These are phyloP conservation scores for Laticauda colubrina DNA, from an alignment of 2,113 vertebrate species.

Conservation along the genomic window DNA sequence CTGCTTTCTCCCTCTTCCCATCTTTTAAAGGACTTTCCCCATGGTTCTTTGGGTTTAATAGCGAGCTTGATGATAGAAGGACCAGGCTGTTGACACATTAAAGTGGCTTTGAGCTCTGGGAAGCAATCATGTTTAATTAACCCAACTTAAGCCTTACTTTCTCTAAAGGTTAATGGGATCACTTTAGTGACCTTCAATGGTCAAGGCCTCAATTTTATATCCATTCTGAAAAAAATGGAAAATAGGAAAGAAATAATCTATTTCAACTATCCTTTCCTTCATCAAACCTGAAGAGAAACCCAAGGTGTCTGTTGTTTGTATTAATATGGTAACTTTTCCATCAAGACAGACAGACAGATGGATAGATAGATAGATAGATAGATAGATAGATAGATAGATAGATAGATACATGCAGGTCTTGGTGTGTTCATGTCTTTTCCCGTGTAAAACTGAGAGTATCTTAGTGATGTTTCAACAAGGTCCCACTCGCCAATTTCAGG, in stretches of 20 bases:
- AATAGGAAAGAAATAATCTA: constrained; percentile 55
- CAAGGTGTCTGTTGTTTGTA: constrained; percentile 11
- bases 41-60: neutral
- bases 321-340: neutral
- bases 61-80: constrained; percentile 8
- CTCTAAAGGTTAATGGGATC: constrained; percentile 66
- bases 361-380: neutral
- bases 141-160: constrained; percentile 68
- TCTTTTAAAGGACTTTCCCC: neutral
- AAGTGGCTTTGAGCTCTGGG: constrained; percentile 56
- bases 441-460: too few species aligned
- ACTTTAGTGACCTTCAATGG: constrained; percentile 70
- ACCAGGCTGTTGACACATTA: constrained; percentile 44
- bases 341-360: neutral
- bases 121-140: constrained; percentile 70
- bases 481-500: too few species aligned
- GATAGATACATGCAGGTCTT: too few species aligned
- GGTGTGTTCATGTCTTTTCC: too few species aligned
- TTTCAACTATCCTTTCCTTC: constrained; percentile 46
- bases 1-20: neutral
- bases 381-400: too few species aligned
- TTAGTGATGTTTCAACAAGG: too few species aligned
- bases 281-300: neutral
- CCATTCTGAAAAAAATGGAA: constrained; percentile 66
- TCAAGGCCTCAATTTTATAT: constrained; percentile 69